Conservation (phyloP, 2,797 vertebrate genomes). For the Sylvia borin region DNA sequence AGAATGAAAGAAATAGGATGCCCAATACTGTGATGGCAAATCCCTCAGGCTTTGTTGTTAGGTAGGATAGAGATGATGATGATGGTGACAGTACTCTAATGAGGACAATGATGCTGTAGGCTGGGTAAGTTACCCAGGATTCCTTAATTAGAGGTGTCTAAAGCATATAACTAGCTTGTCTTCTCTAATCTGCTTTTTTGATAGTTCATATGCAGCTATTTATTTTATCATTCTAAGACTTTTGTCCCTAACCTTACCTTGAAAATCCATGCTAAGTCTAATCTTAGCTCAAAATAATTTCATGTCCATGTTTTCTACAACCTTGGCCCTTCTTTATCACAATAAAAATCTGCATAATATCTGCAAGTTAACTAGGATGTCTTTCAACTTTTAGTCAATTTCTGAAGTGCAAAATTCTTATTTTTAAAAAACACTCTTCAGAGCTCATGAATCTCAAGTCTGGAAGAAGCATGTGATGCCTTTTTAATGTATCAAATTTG, state of each 20-base stretch:
- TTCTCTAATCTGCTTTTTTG: background rate
- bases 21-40: slow-evolving; percentile 20
- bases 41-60: slow-evolving; percentile 10
- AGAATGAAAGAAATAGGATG: slow-evolving; percentile 37
- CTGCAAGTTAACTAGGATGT: background rate
- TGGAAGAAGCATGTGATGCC: background rate
- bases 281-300: background rate
- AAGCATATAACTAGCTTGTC: background rate
- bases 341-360: background rate
- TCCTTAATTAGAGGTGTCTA: slow-evolving; percentile 17
- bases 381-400: background rate
- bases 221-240: background rate
- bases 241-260: background rate
- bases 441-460: background rate
- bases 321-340: background rate
- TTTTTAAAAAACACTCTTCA: background rate
- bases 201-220: background rate
- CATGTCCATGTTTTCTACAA: background rate
- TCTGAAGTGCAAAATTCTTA: background rate
- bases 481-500: background rate
- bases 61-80: background rate
- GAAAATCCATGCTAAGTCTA: background rate
- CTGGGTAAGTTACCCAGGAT: background rate
- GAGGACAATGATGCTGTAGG: background rate
- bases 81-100: slow-evolving; percentile 25